Base-by-base conservation (phyloP, 2,797 vertebrate species). In the Muraenolepis orangiensis region DNA sequence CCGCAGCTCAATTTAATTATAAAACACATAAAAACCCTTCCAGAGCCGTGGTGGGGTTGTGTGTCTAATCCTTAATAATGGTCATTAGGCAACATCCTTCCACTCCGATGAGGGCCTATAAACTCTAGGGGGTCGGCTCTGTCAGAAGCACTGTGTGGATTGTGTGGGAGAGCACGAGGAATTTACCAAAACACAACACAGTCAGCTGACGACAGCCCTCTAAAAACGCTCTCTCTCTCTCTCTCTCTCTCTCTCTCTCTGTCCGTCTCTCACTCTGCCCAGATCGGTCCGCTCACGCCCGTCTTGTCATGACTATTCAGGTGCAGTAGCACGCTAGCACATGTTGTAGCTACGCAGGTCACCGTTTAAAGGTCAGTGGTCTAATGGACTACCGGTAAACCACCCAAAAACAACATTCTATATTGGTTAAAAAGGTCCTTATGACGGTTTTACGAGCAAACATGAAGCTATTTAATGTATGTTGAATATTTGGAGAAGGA, bases 51-150 rank as follows among this genome's bases (percentile, higher is more conserved):
- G 16, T 46, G 18, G 18, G 20, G 42, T 18, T 46, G 20, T 34
- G 32, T 34, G 32, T 34, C 32, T 34, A 46, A 4, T 79, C 83
- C 23, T 81, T 85, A 88, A 86, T n/a, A 64, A 79, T 75, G 78
- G 83, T 91, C 86, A 87, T 91, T 87, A 90, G 81, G 79, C 76
- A 74, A 12, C 61, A 68, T 69, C 77, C 80, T 85, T 82, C 68
- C 82, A 81, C 78, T 80, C 81, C 78, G 82, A 84, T 83, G 80
- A 83, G 81, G 82, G 81, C 84, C 76, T 73, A 68, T 71, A 75
- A 80, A 76, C 87, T 79, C 86, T 79, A 75, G 85, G 88, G 83
- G 85, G 84, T 72, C n/a, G 68, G 34, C 71, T 2, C 72, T 84
- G 84, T 89, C 87, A 87, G 78, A 82, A 84, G 81, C 77, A 80